Evolutionary conservation across 2,113 vertebrate genomes (phyloP), one percentile per base, ranked within the genome.

Genomic region (Paramormyrops kingsleyae): DNA sequence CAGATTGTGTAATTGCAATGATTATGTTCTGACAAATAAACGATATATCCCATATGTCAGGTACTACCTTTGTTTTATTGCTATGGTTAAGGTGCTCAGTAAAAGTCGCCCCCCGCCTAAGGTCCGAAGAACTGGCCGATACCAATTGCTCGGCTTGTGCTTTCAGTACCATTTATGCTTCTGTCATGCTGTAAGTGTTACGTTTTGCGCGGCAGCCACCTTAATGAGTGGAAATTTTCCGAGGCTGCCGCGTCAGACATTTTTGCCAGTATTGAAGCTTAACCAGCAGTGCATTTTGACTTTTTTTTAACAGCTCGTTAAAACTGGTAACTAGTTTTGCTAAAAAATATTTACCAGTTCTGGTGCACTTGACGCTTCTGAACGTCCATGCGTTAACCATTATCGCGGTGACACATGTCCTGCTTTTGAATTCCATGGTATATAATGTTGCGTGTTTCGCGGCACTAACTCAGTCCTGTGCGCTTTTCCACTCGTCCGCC

Each of bases 401-500:
- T 77, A 39, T 77, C 8, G 7, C 5, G 15, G 35, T 39, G 4
- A 39, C 5, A 77, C 5, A 74, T 4, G 70, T 77, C 70, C 70
- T 77, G 15, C 4, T 19, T 77, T 77, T 77, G 5, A 66, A 27
- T 31, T 1, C 70, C 2, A 17, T 39, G 3, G 39, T 39, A 39
- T 35, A 31, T 15, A 74, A 35, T 74, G 1, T 39, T 77, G 31
- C 70, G 13, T 35, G 70, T 39, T 77, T 39, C 5, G 70, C 15
- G 70, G 31, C 31, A 77, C 5, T 17, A 17, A 17, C 5, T 19
- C 3, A 31, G 1, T 15, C 31, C 70, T 15, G 31, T 15, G 44
- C 46, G 47, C 50, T 27, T 47, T 59, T 4, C 17, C 47, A 56
- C 49, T 52, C 35, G 84, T 4, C 91, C 91, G 62, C 91, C 91